Conservation (phyloP, 2,888 invertebrate genomes). For the Himalopsyche kuldschensis region DNA sequence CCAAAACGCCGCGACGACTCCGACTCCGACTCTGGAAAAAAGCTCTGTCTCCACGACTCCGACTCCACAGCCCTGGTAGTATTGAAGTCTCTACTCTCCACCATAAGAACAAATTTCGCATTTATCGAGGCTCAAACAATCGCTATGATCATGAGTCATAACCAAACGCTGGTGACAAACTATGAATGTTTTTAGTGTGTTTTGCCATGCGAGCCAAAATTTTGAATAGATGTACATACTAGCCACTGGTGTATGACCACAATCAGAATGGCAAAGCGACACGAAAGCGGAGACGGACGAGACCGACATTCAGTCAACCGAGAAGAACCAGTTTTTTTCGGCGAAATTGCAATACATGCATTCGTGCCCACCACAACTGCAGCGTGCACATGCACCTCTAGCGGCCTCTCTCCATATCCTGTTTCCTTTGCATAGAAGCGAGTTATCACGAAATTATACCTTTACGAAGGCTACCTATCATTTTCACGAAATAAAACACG, state of each 20-base stretch:
- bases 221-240: neutral
- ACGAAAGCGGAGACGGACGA: neutral
- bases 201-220: neutral
- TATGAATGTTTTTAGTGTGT: neutral
- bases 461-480: neutral
- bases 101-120: too few relatives aligned
- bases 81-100: too few relatives aligned
- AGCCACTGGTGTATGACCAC: neutral
- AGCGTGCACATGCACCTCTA: neutral
- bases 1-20: too few relatives aligned
- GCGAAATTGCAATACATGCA: constrained; percentile 15
- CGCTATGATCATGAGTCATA: too few relatives aligned
- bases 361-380: neutral
- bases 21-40: too few relatives aligned
- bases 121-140: too few relatives aligned
- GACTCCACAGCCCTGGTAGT: too few relatives aligned
- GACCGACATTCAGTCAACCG: constrained; percentile 2
- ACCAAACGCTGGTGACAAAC: neutral
- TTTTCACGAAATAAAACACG: neutral
- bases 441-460: neutral
- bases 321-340: constrained; percentile 26
- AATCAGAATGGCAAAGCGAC: neutral
- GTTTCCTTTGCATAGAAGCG: neutral
- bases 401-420: neutral
- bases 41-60: too few relatives aligned